Evolutionary conservation across 2,888 invertebrate genomes (phyloP).

Genomic region (Latrodectus hesperus): DNA sequence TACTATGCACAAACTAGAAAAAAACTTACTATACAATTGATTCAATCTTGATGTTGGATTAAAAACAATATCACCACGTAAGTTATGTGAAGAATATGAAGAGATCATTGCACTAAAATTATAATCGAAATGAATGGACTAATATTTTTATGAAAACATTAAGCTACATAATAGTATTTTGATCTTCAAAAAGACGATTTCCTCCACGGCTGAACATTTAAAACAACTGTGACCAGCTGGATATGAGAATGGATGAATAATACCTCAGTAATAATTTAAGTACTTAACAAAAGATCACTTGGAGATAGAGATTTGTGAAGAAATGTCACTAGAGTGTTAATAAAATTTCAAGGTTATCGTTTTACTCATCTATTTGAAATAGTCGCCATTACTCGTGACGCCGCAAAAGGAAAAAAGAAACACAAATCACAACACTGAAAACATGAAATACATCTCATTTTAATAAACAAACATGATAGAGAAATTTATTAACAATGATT

Average conservation of each 20-base stretch:
- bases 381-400: conserved; percentile 59
- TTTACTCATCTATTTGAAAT: conserved; percentile 29
- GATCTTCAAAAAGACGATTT: too few species aligned
- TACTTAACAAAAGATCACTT: conserved; percentile 44
- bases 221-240: not conserved
- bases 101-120: not conserved
- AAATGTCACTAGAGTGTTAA: conserved; percentile 37
- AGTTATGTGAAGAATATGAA: not conserved
- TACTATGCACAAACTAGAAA: too few species aligned
- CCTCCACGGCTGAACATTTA: too few species aligned
- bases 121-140: not conserved
- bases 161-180: too few species aligned
- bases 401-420: conserved; percentile 33
- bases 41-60: not conserved
- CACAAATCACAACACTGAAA: too few species aligned
- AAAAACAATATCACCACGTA: not conserved
- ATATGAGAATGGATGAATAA: not conserved
- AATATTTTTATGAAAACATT: too few species aligned
- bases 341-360: conserved; percentile 65
- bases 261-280: not conserved
- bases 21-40: not conserved
- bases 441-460: too few species aligned
- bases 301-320: conserved; percentile 9
- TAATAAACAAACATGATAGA: too few species aligned
- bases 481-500: too few species aligned